Percentiles rank a stretch among this genome's conserved stretches.
Conservation (phyloP, 2,113 vertebrate genomes). For the Lepisosteus osseus region DNA sequence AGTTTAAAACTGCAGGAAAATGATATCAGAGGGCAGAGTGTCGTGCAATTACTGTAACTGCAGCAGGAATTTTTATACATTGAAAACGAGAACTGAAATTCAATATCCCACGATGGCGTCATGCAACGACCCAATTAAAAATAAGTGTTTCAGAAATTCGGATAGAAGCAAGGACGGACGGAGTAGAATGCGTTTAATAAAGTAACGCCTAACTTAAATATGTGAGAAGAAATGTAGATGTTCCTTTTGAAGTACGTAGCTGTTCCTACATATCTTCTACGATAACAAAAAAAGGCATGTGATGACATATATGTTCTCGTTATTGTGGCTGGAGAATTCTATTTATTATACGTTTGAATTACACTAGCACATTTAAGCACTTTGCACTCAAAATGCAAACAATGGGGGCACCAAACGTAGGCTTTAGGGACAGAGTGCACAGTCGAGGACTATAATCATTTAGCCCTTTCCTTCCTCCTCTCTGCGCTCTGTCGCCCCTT, state of each 20-base stretch:
- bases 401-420: not conserved
- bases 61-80: not conserved
- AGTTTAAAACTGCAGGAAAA: constrained; percentile 38
- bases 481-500: constrained; percentile 19
- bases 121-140: not conserved
- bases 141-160: not conserved
- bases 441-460: too few relatives aligned
- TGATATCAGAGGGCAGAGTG: constrained; percentile 33
- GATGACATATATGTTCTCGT: too few relatives aligned
- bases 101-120: too few relatives aligned
- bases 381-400: not conserved
- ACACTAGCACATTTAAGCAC: not conserved
- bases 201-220: too few relatives aligned
- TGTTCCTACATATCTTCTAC: too few relatives aligned
- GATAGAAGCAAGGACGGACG: too few relatives aligned
- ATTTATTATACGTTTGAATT: not conserved
- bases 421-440: too few relatives aligned
- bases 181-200: too few relatives aligned
- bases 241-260: too few relatives aligned
- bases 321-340: not conserved
- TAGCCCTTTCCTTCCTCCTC: too few relatives aligned
- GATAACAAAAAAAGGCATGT: too few relatives aligned
- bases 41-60: constrained; percentile 24
- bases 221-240: too few relatives aligned
- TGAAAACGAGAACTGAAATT: not conserved